A percentile compares a stretch with the other conserved stretches of the same genome.
phyloP scores from a whole-genome alignment of 2,113 vertebrate genomes.

The Cacatua alba region DNA sequence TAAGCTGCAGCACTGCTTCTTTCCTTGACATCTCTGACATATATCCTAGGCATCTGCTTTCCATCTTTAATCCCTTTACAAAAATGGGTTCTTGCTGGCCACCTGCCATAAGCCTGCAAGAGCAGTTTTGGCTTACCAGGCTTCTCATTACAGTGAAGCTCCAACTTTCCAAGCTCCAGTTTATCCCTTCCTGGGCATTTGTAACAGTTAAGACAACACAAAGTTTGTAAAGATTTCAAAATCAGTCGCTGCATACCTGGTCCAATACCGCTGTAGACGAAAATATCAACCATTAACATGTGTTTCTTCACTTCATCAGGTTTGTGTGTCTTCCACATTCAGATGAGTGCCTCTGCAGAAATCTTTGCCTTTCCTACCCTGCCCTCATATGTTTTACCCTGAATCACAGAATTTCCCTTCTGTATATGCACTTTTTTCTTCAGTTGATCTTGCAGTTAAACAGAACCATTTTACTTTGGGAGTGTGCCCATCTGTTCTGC shows the following conservation, averaged over 20 bases:
- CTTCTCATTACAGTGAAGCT: not conserved
- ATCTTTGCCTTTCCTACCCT: not conserved
- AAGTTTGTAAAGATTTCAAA: not conserved
- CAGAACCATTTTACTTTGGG: not conserved
- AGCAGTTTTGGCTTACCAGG: constrained; percentile 2
- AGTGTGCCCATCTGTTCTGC: not conserved
- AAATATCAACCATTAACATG: not conserved
- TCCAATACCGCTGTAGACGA: not conserved
- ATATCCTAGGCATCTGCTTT: constrained; percentile 36
- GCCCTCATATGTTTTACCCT: not conserved
- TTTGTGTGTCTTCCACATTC: not conserved
- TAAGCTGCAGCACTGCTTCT: constrained; percentile 22
- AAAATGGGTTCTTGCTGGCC: constrained; percentile 28
- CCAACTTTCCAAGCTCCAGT: not conserved
- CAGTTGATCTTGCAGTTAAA: not conserved
- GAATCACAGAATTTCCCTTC: not conserved
- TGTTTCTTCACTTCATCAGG: not conserved
- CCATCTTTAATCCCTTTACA: constrained; percentile 30
- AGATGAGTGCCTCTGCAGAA: not conserved
- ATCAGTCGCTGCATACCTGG: not conserved
- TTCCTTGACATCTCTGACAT: constrained; percentile 22
- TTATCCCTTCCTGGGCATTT: not conserved
- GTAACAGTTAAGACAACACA: not conserved
- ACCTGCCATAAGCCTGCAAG: not conserved
- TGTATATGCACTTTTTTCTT: not conserved